Base-by-base conservation (phyloP, 2,888 invertebrate species). In the Lithophane semibrunnea region DNA sequence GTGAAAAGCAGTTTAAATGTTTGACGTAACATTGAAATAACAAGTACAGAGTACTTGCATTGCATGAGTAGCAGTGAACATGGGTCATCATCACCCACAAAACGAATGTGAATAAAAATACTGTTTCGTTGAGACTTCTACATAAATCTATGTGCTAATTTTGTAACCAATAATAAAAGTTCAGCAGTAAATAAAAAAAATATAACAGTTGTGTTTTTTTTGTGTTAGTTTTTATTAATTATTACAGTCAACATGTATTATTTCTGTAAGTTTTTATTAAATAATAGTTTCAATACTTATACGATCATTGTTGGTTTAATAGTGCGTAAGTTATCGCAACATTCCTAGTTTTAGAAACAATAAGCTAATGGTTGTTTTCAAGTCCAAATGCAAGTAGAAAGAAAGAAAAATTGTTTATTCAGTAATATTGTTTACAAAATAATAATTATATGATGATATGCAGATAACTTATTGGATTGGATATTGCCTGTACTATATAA, bases 1-100 rank as follows among this genome's bases (percentile, higher is more conserved):
- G 73, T 63, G 42, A 61, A 42, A 79, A 82, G 75, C 75, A 63
- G 21, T 63, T 71, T 69, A 74, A 52, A 16, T 75, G 42, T 47
- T 65, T 66, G 65, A 76, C 12, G 42, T 75, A 76, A 65, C 52
- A 61, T 18, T 80, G 21, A 58, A 64, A 56, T 60, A 24, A 71
- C 21, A 79, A 70, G 47, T 64, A 79, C 54, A 47, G 44, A 68
- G 24, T 24, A 54, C 61, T 72, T 56, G 72, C 29, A 56, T 58
- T 44, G 37, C 54, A 63, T 63, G 64, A 56, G 4, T n/a, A 75
- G 64, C 49, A 73, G 58, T 24, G 60, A 81, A 29, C 13, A 42
- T 54, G n/a, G 10, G 54, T 54, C 18, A 60, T 49, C 54, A 49
- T 65, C 42, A 65, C 60, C 58, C 75, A 66, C 2, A 74, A 65